These are phyloP conservation scores for Psephotus haematonotus DNA, from an alignment of 2,113 vertebrate species.

Conservation along the genomic window DNA sequence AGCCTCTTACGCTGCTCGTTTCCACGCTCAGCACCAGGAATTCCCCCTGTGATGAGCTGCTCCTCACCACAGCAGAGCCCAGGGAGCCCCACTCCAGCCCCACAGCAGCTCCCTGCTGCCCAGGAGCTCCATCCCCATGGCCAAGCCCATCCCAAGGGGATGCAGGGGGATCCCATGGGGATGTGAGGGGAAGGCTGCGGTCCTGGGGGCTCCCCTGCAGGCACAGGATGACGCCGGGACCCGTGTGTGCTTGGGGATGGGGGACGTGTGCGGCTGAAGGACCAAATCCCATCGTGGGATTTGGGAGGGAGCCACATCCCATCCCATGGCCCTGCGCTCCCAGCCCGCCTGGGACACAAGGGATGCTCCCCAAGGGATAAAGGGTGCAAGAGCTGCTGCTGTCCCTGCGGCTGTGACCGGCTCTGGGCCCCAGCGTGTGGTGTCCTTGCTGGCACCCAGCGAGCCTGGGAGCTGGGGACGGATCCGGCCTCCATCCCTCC, in stretches of 20 bases:
- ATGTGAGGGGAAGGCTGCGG: background rate
- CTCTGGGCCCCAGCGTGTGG: background rate
- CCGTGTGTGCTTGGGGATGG: fast-evolving
- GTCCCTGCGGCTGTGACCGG: background rate
- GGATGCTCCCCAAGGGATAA: background rate
- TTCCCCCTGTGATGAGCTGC: background rate
- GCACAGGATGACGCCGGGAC: background rate
- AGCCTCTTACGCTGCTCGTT: background rate
- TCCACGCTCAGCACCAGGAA: background rate
- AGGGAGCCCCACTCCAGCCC: background rate
- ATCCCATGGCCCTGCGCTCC: fast-evolving
- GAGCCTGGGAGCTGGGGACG: background rate
- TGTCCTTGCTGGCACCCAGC: background rate
- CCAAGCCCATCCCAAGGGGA: background rate
- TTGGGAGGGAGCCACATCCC: fast-evolving
- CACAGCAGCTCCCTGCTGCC: background rate
- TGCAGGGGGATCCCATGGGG: background rate
- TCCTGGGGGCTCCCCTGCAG: fast-evolving
- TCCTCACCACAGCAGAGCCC: background rate
- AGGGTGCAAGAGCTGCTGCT: background rate
- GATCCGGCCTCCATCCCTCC: background rate
- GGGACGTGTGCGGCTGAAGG: background rate
- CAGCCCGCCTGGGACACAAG: background rate
- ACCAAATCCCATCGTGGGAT: background rate
- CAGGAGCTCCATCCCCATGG: fast-evolving